Evolutionary conservation across 2,113 vertebrate species (phyloP).

Genomic region (Eurystomus gularis): DNA sequence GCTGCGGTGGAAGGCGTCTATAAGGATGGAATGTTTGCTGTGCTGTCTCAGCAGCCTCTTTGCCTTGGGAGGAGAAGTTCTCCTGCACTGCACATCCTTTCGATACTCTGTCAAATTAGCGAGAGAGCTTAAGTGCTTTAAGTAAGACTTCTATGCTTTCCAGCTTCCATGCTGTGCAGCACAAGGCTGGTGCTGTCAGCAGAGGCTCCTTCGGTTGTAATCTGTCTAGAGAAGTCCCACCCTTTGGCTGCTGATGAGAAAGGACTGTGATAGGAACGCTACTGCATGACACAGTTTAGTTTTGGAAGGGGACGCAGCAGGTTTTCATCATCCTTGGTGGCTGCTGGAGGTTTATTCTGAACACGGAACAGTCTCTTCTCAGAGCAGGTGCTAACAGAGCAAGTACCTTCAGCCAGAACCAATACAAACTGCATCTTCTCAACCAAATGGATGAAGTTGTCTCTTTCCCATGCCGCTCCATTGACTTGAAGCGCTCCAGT

Average conservation of each 20-base stretch:
- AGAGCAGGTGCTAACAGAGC: not conserved
- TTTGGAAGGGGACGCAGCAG: not conserved
- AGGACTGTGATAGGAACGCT: accelerated
- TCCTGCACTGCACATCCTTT: not conserved
- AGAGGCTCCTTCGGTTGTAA: not conserved
- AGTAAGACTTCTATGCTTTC: not conserved
- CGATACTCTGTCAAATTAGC: not conserved
- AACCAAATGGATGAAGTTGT: not conserved
- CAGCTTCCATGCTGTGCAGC: not conserved
- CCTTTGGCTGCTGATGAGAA: not conserved
- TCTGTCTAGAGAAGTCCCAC: too few species aligned
- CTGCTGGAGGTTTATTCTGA: not conserved
- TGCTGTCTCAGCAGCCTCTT: accelerated
- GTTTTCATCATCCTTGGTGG: not conserved
- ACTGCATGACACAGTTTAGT: accelerated
- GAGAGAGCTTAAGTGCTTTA: not conserved
- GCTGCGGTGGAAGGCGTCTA: accelerated
- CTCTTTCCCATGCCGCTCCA: not conserved
- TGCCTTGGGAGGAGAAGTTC: not conserved
- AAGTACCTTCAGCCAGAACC: not conserved
- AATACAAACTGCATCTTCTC: not conserved
- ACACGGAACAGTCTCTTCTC: not conserved
- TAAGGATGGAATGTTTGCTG: not conserved
- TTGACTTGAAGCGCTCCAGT: not conserved
- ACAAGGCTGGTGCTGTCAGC: not conserved